Percentiles rank a stretch among this genome's conserved stretches.
Evolutionary conservation across 2,888 invertebrate species (phyloP).

Genomic region (Torymus tubicola): DNA sequence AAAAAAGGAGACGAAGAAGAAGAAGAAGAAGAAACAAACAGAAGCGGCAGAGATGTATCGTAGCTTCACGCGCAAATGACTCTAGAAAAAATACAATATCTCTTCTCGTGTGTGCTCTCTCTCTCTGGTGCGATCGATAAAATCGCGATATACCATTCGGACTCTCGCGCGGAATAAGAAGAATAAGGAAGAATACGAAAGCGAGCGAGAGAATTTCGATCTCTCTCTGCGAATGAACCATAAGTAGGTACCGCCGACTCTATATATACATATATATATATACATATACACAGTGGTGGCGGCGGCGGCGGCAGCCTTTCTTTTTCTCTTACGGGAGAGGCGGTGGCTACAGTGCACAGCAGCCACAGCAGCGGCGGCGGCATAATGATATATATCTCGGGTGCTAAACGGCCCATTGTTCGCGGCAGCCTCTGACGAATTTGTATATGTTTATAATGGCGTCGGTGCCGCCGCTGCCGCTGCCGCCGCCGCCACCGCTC

Average conservation of each 20-base stretch:
- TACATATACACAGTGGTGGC: too few relatives aligned
- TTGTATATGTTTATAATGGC: constrained; percentile 76
- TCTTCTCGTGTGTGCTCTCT: constrained; percentile 20
- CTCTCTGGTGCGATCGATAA: constrained; percentile 59
- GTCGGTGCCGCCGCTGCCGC: constrained; percentile 59
- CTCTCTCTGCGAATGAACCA: constrained; percentile 59
- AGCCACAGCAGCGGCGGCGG: constrained; percentile 62
- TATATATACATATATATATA: constrained; percentile 4
- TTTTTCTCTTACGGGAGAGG: constrained; percentile 46
- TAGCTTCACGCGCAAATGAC: constrained; percentile 50
- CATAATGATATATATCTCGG: constrained; percentile 75
- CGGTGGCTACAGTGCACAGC: constrained; percentile 58
- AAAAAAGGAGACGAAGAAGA: too few relatives aligned
- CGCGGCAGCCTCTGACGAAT: constrained; percentile 74
- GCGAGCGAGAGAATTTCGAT: constrained; percentile 61
- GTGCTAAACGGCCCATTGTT: constrained; percentile 76
- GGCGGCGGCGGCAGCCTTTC: constrained; percentile 47
- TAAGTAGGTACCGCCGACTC: constrained; percentile 60
- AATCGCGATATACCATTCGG: constrained; percentile 57
- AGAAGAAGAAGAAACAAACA: too few relatives aligned
- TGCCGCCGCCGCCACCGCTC: constrained; percentile 52
- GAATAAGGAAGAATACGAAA: constrained; percentile 25
- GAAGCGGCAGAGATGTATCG: constrained; percentile 57
- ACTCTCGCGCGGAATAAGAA: constrained; percentile 8
- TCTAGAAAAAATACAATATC: constrained; percentile 46